Conservation (phyloP, 2,888 invertebrate species). For the Drosophila silvestris region DNA sequence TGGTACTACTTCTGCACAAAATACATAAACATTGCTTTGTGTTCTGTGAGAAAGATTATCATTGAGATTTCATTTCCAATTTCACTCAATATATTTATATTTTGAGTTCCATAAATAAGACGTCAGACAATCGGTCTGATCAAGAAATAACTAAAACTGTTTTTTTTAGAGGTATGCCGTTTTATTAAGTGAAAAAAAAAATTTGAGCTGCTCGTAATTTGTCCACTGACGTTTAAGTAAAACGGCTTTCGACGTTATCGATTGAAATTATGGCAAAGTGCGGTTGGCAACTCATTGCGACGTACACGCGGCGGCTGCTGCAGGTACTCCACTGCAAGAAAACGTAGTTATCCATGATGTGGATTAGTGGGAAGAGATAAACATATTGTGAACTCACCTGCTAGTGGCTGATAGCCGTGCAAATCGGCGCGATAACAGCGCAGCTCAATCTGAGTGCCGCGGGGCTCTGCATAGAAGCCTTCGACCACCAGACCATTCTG, state of each 20-base stretch:
- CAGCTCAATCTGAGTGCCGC: constrained; percentile 57
- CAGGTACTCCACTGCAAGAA: constrained; percentile 65
- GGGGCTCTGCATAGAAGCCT: constrained; percentile 72
- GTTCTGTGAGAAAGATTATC: not conserved
- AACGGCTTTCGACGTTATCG: constrained; percentile 18
- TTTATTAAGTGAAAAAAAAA: constrained; percentile 58
- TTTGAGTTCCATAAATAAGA: not conserved
- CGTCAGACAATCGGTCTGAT: not conserved
- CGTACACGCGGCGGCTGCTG: constrained; percentile 60
- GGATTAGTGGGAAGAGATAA: not conserved
- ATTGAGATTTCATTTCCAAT: not conserved
- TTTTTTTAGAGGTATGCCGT: not conserved
- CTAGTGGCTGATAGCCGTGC: constrained; percentile 59
- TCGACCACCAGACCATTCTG: constrained; percentile 63
- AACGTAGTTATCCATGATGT: not conserved
- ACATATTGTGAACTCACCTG: constrained; percentile 40
- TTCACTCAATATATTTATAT: not conserved
- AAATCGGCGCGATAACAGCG: constrained; percentile 73
- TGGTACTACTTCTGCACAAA: not conserved
- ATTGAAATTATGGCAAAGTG: constrained; percentile 38
- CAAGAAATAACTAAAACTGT: not conserved
- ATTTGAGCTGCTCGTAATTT: constrained; percentile 1
- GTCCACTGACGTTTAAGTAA: not conserved
- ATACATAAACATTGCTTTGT: not conserved
- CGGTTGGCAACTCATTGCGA: constrained; percentile 61